These are phyloP conservation scores for Rotaria magnacalcarata DNA, from an alignment of 2,888 invertebrate species.

Conservation along the genomic window DNA sequence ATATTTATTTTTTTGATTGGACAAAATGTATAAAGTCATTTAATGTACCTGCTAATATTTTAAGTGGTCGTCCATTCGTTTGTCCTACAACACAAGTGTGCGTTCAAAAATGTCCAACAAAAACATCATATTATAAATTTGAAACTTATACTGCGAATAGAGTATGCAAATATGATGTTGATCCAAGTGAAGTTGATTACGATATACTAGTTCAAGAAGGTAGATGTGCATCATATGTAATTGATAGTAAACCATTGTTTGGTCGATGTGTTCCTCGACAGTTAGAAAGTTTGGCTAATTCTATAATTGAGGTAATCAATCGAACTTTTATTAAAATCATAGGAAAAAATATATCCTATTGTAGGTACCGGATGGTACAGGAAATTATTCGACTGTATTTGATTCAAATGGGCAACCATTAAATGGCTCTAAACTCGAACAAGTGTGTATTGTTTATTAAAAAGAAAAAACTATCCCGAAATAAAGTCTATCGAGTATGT, in stretches of 20 bases:
- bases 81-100: slow-evolving; percentile 76
- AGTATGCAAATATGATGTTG: slow-evolving; percentile 17
- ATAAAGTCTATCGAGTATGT: background rate
- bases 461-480: background rate
- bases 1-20: slow-evolving; percentile 70
- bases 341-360: background rate
- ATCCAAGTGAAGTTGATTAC: background rate
- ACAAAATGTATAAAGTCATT: slow-evolving; percentile 71
- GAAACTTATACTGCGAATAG: background rate
- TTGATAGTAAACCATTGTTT: slow-evolving; percentile 37
- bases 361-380: background rate
- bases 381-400: background rate
- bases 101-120: slow-evolving; percentile 49
- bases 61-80: slow-evolving; percentile 57
- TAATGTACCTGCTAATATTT: slow-evolving; percentile 64
- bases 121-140: slow-evolving; percentile 44
- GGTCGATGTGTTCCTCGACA: slow-evolving; percentile 42
- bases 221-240: slow-evolving; percentile 43
- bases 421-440: background rate
- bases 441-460: background rate
- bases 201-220: slow-evolving; percentile 12
- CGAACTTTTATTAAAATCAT: background rate
- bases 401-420: background rate
- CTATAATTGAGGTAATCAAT: background rate
- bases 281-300: background rate